Percentiles rank a stretch among this genome's conserved stretches.
Evolutionary conservation across 2,113 vertebrate species (phyloP).

Genomic region (Talpa occidentalis): DNA sequence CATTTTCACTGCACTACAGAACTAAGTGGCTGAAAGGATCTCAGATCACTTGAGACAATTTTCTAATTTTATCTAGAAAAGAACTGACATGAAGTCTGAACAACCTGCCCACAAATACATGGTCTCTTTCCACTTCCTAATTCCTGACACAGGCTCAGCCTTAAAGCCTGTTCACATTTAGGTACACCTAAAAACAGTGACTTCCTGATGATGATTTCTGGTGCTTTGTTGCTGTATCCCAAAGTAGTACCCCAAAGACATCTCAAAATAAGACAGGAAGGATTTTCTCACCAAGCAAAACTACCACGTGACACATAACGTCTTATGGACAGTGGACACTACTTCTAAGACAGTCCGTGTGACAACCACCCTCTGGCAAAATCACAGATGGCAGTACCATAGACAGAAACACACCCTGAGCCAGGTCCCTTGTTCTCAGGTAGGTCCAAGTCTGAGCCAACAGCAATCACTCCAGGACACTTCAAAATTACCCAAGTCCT

Average conservation of each 20-base stretch:
- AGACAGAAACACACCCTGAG: not conserved
- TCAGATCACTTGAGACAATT: not conserved
- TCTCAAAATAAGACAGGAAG: not conserved
- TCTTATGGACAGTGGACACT: not conserved
- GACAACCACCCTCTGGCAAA: not conserved
- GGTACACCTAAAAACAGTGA: not conserved
- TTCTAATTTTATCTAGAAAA: not conserved
- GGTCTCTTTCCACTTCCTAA: not conserved
- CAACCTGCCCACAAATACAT: not conserved
- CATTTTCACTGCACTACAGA: no score
- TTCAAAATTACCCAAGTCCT: not conserved
- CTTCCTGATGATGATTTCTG: not conserved
- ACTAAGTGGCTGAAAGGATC: not conserved
- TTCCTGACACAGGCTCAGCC: not conserved
- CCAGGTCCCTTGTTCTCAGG: not conserved
- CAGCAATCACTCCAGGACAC: not conserved
- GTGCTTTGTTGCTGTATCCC: not conserved
- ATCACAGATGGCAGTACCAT: not conserved
- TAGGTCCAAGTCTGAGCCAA: not conserved
- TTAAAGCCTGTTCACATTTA: not conserved
- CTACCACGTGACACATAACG: not conserved
- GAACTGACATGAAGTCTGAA: not conserved
- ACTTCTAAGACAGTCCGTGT: not conserved
- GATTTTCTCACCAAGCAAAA: not conserved
- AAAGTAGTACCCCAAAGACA: not conserved